Base-by-base conservation (phyloP, 2,113 vertebrate genomes). In the Sinocyclocheilus anophthalmus region DNA sequence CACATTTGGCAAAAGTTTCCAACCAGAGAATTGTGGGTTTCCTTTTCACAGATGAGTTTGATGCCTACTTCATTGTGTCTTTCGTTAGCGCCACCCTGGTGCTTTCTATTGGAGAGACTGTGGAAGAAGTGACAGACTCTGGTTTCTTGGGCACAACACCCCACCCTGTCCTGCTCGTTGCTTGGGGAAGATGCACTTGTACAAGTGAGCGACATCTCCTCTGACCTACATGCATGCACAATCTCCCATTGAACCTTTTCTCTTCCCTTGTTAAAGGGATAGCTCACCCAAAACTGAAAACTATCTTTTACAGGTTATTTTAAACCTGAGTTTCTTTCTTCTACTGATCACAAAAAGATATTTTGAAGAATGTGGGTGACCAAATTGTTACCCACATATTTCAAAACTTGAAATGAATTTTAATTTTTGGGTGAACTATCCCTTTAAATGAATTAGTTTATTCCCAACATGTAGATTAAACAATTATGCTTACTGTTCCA, bases 21-120 rank as follows among this genome's bases (percentile, higher is more conserved):
- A 57, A 57, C 65, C 39, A 37, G 45, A 24, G 2, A 69, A 18
- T 18, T 5, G n/a, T 63, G 55, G 5, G 13, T 76, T 87, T 82
- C 48, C 26, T 9, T 75, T 88, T 89, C 14, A 10, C 90, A 99
- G 98, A 99, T 92, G 98, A 99, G 81, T 99, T 98, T 92, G 98
- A 99, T 80, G 97, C 98, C 75, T 99, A 99, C 89, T 99, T 99
- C 94, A 99, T 99, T 0, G 97, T 99, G 85, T 99, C 98, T 88
- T 99, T 99, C 94, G 98, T 99, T 88, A 99, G 99, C 22, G 97
- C 98, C 90, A 99, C 98, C 0, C 94, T 99, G 92, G 98, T 99
- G 4, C 93, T 99, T 37, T 99, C 97, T 81, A 99, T 99, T 0
- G 98, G 98, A 57, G 98, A 99, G 92, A 99, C 98, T 24, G 98